A percentile compares a stretch with the other conserved stretches of the same genome.
Conservation (phyloP, 1,140 invertebrate species). For the Aphis gossypii region DNA sequence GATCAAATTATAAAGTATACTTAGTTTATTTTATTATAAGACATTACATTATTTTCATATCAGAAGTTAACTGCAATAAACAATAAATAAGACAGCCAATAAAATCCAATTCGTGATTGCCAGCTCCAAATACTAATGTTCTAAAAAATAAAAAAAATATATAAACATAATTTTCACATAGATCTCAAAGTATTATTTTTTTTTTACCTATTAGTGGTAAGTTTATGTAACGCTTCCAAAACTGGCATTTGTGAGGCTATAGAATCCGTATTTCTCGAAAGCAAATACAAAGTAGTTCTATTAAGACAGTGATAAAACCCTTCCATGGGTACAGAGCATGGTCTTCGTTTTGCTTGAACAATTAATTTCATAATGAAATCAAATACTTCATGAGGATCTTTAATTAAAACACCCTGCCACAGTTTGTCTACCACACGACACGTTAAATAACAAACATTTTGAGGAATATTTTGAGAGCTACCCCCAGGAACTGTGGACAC, state of each 20-base stretch:
- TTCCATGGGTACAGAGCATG: constrained; percentile 77
- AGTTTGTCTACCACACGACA: constrained; percentile 94
- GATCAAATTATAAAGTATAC: constrained; percentile 55
- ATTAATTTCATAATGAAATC: constrained; percentile 94
- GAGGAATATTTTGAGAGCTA: constrained; percentile 81
- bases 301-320: constrained; percentile 93
- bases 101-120: constrained; percentile 94
- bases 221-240: constrained; percentile 90
- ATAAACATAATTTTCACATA: not conserved
- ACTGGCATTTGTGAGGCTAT: constrained; percentile 91
- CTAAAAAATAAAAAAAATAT: constrained; percentile 64
- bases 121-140: constrained; percentile 88
- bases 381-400: constrained; percentile 93
- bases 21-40: constrained; percentile 37
- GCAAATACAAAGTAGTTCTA: constrained; percentile 88
- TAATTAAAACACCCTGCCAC: constrained; percentile 88
- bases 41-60: constrained; percentile 79
- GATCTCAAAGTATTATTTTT: constrained; percentile 49
- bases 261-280: constrained; percentile 89
- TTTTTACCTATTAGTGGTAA: constrained; percentile 77
- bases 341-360: constrained; percentile 83
- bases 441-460: constrained; percentile 92
- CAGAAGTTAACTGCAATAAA: constrained; percentile 89
- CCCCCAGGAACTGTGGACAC: constrained; percentile 78
- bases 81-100: constrained; percentile 95